Evolutionary conservation across 2,113 vertebrate species (phyloP), one percentile per base, ranked within the genome.

Genomic region (Syngnathus floridae): DNA sequence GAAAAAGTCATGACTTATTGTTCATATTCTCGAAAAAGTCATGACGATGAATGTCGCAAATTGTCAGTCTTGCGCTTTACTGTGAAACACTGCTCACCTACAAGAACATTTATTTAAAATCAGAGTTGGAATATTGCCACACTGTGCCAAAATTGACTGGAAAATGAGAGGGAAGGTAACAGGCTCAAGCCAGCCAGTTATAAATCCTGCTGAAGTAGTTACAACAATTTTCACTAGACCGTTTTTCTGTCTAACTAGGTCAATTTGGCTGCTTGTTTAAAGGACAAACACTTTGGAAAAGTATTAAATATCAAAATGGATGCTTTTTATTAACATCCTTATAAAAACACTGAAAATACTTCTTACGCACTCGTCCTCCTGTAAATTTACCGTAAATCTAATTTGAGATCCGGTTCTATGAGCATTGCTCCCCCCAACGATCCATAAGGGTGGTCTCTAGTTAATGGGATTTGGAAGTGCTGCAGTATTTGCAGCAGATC

Each of bases 1-100:
- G 26, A 71, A 22, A 49, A 71, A 52, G 59, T 55, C 62, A 65
- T 45, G 16, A 65, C 70, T 82, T 73, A 84, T 81, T 31, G 26
- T 31, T 31, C 26, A 26, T 54, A 78, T 77, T 77, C 65, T 80
- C 26, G 26, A 31, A 31, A 31, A 31, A 31, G 26, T 31, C 26
- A 31, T 3, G 40, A 12, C 1, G 40, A 0, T 5, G 40, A 12
- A 41, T 41, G 40, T 1, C 6, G 2, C 45, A 48, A 48, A 48
- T 19, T 16, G 45, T 48, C 45, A 48, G 16, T 48, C 14, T 5
- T 48, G 14, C 45, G 16, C 45, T 48, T 19, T 17, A 16, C 5
- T 19, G 45, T 17, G 17, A 48, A 16, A 48, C 45, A 6, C 12
- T 1, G 16, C 5, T 31, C 26, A 26, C 26, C 26, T 7, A 17